Percentiles rank a stretch among this genome's conserved stretches.
phyloP scores from a whole-genome alignment of 2,888 invertebrate genomes.

The Colostygia pectinataria region DNA sequence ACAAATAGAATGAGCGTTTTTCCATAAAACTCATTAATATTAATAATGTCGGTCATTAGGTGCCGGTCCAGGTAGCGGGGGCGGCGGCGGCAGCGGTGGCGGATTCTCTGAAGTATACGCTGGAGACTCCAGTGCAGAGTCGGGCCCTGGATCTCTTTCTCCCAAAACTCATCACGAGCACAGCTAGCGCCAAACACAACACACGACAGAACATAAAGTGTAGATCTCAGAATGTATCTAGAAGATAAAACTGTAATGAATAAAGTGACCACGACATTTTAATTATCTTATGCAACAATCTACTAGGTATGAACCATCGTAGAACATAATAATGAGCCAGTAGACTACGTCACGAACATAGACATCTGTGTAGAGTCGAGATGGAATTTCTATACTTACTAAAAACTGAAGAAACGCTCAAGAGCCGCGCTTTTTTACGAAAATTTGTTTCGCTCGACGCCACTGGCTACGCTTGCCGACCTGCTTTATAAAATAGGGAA shows the following conservation, averaged over 20 bases:
- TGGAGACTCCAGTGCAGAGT: slow-evolving; percentile 76
- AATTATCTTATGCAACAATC: no score
- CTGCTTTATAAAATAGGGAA: background rate
- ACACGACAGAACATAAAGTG: slow-evolving; percentile 3
- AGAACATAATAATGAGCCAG: no score
- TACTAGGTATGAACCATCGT: no score
- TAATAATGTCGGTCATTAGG: slow-evolving; percentile 10
- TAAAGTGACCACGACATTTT: background rate
- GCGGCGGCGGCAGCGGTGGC: slow-evolving; percentile 71
- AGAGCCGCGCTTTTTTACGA: no score
- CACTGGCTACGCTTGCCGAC: no score
- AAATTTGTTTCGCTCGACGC: no score
- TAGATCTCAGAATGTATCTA: background rate
- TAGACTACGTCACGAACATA: no score
- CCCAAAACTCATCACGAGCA: slow-evolving; percentile 75
- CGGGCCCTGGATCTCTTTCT: slow-evolving; percentile 74
- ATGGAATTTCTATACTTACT: background rate
- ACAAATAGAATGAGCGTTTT: no score
- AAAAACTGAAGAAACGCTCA: no score
- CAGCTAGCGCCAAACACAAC: slow-evolving; percentile 63
- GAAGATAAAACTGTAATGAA: background rate
- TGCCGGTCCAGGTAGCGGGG: slow-evolving; percentile 47
- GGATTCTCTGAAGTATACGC: slow-evolving; percentile 77
- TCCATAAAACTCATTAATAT: background rate
- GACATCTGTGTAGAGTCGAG: no score